Evolutionary conservation across 1,140 invertebrate species (phyloP).

Genomic region (Onthophagus taurus): DNA sequence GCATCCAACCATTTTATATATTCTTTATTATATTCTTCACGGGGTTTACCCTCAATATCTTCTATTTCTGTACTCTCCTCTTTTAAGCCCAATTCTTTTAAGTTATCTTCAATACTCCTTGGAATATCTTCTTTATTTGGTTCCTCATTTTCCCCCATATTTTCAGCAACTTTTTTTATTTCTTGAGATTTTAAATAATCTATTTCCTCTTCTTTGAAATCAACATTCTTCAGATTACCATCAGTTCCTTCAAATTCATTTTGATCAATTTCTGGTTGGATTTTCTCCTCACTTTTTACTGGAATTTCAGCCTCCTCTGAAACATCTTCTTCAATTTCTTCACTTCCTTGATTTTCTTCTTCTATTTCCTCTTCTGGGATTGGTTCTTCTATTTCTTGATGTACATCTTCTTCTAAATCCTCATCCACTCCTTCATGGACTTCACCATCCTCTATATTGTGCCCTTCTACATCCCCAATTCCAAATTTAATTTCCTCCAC

Average conservation of each 20-base stretch:
- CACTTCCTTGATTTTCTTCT: neutral
- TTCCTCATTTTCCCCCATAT: no score
- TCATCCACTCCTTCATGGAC: constrained; percentile 8
- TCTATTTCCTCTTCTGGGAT: constrained; percentile 6
- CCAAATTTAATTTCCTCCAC: constrained; percentile 7
- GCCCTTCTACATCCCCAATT: no score
- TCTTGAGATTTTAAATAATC: no score
- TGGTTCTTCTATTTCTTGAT: constrained; percentile 7
- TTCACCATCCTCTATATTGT: constrained; percentile 10
- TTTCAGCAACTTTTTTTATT: constrained; percentile 11
- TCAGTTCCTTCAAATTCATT: constrained; percentile 8
- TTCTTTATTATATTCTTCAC: constrained; percentile 12
- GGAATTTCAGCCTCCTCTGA: neutral
- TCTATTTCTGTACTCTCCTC: constrained; percentile 11
- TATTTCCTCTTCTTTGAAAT: neutral
- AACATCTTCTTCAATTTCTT: neutral
- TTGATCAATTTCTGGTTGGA: constrained; percentile 6
- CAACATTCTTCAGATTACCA: constrained; percentile 1
- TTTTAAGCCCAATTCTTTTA: no score
- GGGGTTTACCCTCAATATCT: constrained; percentile 1
- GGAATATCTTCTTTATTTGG: constrained; percentile 7
- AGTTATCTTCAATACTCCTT: constrained; percentile 7
- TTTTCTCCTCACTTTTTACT: neutral
- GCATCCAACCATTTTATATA: neutral
- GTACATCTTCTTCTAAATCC: neutral